Base-by-base conservation (phyloP, 2,888 invertebrate species). In the Dexiosoma caninum region DNA sequence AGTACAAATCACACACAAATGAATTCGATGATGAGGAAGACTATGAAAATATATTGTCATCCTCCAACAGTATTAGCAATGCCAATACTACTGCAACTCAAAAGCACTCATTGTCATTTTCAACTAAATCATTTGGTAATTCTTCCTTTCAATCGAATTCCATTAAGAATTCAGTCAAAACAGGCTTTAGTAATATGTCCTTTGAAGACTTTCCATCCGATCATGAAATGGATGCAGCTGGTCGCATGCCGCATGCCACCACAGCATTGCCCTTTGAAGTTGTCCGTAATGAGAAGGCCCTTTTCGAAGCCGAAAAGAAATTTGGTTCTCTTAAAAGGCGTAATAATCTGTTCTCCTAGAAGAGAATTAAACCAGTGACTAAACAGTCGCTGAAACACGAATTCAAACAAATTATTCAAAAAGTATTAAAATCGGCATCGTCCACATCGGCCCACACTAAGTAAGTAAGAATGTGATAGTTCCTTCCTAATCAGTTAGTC, bases 201-300 rank as follows among this genome's bases (percentile, higher is more conserved):
- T 94, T 94, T 85, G 94, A 94, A 86, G 94, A 94, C 88, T 94
- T 94, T 85, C 93, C 93, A 2, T 93, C 93, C 27, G 94, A 94
- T 85, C 94, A 94, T 85, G 92, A 92, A 78, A 88, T 89, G 76
- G 89, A 90, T 84, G 19, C 32, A 4, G 57, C 57, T 57, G 46
- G 23, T 4, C 87, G 88, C 35, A 85, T 87, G 82, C 86, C 89
- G 16, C 86, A n/a, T n/a, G n/a, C 86, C 77, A 90, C 91, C n/a
- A 91, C 92, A 60, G 77, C 81, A 2, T 53, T 83, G 35, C 94
- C 94, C 0, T 94, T 94, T 84, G 94, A 94, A 86, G 94, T 94
- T 8, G 91, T 94, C 21, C 90, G 92, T 44, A 91, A 91, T 83
- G 91, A 91, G 37, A 91, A 91, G 82, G 88, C 88, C 85, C 88